Conservation (phyloP, 2,888 invertebrate genomes). For the Falcaria lacertinaria region DNA sequence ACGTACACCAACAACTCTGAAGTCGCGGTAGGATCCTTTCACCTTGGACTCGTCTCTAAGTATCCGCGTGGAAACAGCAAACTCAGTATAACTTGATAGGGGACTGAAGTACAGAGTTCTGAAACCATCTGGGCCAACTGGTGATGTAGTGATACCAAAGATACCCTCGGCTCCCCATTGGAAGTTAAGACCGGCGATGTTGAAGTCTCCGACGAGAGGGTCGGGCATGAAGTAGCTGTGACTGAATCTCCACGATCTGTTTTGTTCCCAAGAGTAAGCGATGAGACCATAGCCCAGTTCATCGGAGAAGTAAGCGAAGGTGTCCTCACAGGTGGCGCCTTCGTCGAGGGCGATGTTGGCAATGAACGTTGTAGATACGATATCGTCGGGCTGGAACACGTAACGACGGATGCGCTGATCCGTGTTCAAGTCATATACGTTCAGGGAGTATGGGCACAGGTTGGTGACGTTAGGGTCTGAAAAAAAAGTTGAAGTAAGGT, state of each 20-base stretch:
- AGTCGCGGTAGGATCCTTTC: conserved; percentile 85
- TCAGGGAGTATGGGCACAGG: conserved; percentile 88
- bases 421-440: conserved; percentile 87
- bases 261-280: conserved; percentile 86
- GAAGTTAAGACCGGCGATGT: conserved; percentile 89
- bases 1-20: conserved; percentile 82
- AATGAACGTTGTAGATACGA: conserved; percentile 88
- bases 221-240: conserved; percentile 91
- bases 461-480: conserved; percentile 80
- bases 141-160: conserved; percentile 87
- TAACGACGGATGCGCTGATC: conserved; percentile 85
- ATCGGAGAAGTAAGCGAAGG: conserved; percentile 89
- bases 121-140: conserved; percentile 82
- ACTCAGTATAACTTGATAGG: conserved; percentile 87
- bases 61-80: conserved; percentile 87
- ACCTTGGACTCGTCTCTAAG: conserved; percentile 84
- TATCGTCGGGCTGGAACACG: conserved; percentile 85
- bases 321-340: conserved; percentile 86
- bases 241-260: conserved; percentile 88
- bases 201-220: conserved; percentile 88
- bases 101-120: conserved; percentile 89
- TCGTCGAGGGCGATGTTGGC: conserved; percentile 92
- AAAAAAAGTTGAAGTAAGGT: conserved; percentile 20
- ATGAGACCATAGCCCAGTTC: conserved; percentile 91
- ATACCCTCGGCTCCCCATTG: conserved; percentile 92